A percentile compares a stretch with the other conserved stretches of the same genome.
Evolutionary conservation across 2,113 vertebrate genomes (phyloP).

Genomic region (Lucifuga dentata): DNA sequence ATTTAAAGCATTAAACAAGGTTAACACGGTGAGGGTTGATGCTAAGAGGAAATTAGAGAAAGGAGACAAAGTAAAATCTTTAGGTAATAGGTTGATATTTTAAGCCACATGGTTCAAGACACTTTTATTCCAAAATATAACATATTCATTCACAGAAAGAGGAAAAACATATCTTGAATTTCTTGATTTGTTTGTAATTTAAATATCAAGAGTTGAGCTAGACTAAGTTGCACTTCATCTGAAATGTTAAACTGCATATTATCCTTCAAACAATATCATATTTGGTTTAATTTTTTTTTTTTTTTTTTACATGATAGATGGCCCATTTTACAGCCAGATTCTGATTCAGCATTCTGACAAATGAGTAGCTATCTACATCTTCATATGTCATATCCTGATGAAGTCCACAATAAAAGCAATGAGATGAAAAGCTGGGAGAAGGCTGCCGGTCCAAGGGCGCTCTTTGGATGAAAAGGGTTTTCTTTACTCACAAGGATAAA

Average conservation of each 20-base stretch:
- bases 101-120: conserved; percentile 15
- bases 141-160: conserved; percentile 7
- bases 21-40: conserved; percentile 46
- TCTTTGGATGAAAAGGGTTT: conserved; percentile 27
- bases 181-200: conserved; percentile 7
- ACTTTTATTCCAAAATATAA: conserved; percentile 36
- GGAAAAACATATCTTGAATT: conserved; percentile 1
- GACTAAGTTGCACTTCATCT: conserved; percentile 11
- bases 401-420: conserved; percentile 46
- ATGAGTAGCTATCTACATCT: conserved; percentile 54
- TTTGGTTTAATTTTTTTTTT: conserved; percentile 66
- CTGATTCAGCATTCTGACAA: conserved; percentile 64
- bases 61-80: conserved; percentile 29
- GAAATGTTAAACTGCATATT: not conserved
- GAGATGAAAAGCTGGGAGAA: conserved; percentile 54
- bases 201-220: conserved; percentile 10
- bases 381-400: conserved; percentile 61
- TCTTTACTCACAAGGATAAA: conserved; percentile 9
- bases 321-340: conserved; percentile 48
- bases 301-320: conserved; percentile 52
- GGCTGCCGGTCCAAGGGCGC: no score
- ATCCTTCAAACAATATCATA: conserved; percentile 34
- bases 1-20: conserved; percentile 25
- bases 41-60: conserved; percentile 31
- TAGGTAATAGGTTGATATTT: conserved; percentile 10